Conservation (phyloP, 2,888 invertebrate genomes). For the Phengaris alcon region DNA sequence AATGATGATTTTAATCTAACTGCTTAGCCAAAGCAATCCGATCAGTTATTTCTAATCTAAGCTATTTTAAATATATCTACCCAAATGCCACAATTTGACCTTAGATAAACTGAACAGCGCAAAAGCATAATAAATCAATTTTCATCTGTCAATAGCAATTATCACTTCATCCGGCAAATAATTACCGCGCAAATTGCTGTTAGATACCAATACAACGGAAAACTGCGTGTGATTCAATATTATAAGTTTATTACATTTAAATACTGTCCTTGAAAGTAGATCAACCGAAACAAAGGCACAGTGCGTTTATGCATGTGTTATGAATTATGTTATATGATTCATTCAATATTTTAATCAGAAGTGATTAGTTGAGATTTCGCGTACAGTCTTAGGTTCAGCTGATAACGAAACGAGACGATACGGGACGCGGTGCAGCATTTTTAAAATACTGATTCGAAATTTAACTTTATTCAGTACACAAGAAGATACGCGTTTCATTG, state of each 20-base stretch:
- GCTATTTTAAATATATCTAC: too few species aligned
- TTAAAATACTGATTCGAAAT: too few species aligned
- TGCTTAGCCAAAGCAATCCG: too few species aligned
- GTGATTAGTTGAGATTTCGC: too few species aligned
- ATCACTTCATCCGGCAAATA: background rate
- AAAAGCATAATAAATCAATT: background rate
- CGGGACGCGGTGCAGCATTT: too few species aligned
- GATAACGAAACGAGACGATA: too few species aligned
- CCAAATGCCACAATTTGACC: background rate
- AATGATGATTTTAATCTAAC: too few species aligned
- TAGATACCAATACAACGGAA: constrained; percentile 5
- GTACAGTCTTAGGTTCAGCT: too few species aligned
- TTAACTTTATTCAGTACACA: too few species aligned
- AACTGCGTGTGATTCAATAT: background rate
- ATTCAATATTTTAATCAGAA: too few species aligned
- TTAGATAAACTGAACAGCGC: background rate
- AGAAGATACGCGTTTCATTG: too few species aligned
- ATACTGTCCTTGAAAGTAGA: background rate
- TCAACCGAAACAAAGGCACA: background rate
- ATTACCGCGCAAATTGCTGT: background rate
- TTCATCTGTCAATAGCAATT: background rate
- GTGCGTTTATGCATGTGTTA: background rate
- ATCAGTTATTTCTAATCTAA: too few species aligned
- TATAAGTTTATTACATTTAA: background rate
- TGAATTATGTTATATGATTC: background rate